Evolutionary conservation across 2,113 vertebrate genomes (phyloP).

Genomic region (Thunnus maccoyii): DNA sequence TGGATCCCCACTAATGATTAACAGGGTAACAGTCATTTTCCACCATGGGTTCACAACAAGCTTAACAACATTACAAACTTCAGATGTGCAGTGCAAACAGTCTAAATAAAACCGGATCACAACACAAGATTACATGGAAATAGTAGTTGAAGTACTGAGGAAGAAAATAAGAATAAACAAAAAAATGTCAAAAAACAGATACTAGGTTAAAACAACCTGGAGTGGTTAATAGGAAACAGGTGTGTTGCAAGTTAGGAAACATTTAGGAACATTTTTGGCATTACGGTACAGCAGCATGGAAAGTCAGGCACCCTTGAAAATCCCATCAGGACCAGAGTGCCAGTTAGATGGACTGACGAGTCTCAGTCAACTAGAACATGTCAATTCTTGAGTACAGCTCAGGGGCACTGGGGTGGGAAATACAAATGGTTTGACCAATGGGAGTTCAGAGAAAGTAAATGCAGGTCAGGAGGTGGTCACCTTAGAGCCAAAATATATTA

Average conservation of each 20-base stretch:
- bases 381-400: slow-evolving; percentile 6
- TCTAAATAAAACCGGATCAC: slow-evolving; percentile 3
- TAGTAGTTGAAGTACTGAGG: neutral
- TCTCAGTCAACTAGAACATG: slow-evolving; percentile 51
- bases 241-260: slow-evolving; percentile 63
- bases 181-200: slow-evolving; percentile 13
- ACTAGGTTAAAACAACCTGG: slow-evolving; percentile 22
- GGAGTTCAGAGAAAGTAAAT: slow-evolving; percentile 12
- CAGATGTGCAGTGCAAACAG: slow-evolving; percentile 43
- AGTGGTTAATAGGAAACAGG: slow-evolving; percentile 71
- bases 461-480: neutral
- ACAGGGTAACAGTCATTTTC: neutral
- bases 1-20: slow-evolving; percentile 34
- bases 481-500: neutral
- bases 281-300: slow-evolving; percentile 17
- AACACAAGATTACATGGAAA: slow-evolving; percentile 8
- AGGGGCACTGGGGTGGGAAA: slow-evolving; percentile 16
- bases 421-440: slow-evolving; percentile 18
- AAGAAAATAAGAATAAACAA: slow-evolving; percentile 1
- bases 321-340: slow-evolving; percentile 39
- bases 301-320: slow-evolving; percentile 65
- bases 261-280: slow-evolving; percentile 47
- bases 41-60: slow-evolving; percentile 24
- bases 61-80: slow-evolving; percentile 27
- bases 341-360: slow-evolving; percentile 49